phyloP scores from a whole-genome alignment of 2,113 vertebrate genomes.

The Ammodramus savannarum region DNA sequence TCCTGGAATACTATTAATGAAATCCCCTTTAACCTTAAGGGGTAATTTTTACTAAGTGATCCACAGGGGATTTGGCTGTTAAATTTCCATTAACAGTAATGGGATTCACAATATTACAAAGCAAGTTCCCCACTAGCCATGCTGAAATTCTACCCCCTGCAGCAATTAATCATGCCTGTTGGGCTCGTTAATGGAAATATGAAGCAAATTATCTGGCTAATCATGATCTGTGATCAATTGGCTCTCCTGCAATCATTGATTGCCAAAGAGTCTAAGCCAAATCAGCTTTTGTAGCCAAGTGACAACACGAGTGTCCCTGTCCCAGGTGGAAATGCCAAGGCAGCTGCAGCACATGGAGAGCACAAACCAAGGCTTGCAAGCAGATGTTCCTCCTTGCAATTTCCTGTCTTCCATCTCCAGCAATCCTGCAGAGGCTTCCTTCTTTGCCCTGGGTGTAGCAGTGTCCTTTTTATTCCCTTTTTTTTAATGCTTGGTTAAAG shows the following conservation, averaged over 20 bases:
- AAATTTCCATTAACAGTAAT: conserved; percentile 61
- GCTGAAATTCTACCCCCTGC: conserved; percentile 34
- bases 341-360: not conserved
- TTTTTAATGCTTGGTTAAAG: not conserved
- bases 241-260: conserved; percentile 4
- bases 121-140: not conserved
- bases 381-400: not conserved
- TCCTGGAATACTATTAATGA: conserved; percentile 38
- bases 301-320: not conserved
- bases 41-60: conserved; percentile 55
- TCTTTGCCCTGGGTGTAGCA: not conserved
- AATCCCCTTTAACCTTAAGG: conserved; percentile 58
- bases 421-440: not conserved
- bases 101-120: conserved; percentile 26
- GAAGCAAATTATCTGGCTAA: conserved; percentile 44
- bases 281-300: not conserved
- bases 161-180: conserved; percentile 29
- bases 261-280: not conserved
- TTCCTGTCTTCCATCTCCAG: not conserved
- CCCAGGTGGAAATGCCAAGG: not conserved
- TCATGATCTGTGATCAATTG: conserved; percentile 23
- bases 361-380: not conserved
- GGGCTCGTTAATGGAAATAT: conserved; percentile 45
- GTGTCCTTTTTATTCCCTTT: not conserved
- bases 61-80: conserved; percentile 50